Conservation (phyloP, 2,888 invertebrate species). For the Myopa testacea region DNA sequence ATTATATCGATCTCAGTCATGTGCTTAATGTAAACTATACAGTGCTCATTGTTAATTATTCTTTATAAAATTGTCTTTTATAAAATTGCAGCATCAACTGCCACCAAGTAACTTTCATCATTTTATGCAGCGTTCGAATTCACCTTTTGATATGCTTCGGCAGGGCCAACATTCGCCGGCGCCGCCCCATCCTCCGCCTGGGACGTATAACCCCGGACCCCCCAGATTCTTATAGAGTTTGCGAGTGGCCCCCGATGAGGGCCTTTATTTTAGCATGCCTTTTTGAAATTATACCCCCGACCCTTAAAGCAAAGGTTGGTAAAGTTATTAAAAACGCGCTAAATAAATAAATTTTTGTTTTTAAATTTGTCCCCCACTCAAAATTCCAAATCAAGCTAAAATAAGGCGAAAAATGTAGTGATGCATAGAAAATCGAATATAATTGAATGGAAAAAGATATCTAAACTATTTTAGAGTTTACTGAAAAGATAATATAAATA, state of each 20-base stretch:
- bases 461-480: constrained; percentile 25
- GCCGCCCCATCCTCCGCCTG: constrained; percentile 60
- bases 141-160: constrained; percentile 66
- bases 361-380: constrained; percentile 44
- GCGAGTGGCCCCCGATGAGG: constrained; percentile 67
- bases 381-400: constrained; percentile 57
- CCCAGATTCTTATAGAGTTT: constrained; percentile 69
- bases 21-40: background rate
- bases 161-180: constrained; percentile 65
- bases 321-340: background rate
- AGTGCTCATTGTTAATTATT: background rate
- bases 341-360: background rate
- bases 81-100: constrained; percentile 61
- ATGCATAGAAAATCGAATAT: background rate
- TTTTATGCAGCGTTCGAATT: constrained; percentile 67
- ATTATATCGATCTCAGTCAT: background rate
- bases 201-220: constrained; percentile 67
- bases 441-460: constrained; percentile 16
- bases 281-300: constrained; percentile 55
- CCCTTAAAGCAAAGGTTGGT: background rate
- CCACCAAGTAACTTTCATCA: constrained; percentile 66
- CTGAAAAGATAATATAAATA: constrained; percentile 14
- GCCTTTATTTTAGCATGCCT: constrained; percentile 68
- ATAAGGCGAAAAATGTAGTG: constrained; percentile 51
- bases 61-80: background rate